A percentile compares a stretch with the other conserved stretches of the same genome.
These are phyloP conservation scores for Hipposideros larvatus DNA, from an alignment of 2,797 vertebrate genomes.

Conservation along the genomic window DNA sequence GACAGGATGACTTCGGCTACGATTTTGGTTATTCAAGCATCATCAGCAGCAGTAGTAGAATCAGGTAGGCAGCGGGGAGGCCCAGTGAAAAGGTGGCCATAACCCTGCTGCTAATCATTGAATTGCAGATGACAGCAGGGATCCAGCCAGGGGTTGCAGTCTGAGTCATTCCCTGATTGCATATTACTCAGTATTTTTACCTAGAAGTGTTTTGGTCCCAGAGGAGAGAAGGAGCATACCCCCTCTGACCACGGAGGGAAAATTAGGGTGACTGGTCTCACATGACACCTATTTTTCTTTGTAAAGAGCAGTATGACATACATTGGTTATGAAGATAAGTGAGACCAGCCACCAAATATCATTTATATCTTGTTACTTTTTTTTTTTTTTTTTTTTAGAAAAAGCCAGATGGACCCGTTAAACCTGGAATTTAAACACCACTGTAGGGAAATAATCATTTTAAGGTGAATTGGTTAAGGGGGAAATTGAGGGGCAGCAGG, in stretches of 20 bases:
- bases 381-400: background rate
- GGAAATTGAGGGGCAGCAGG: background rate
- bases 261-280: background rate
- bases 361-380: conserved; percentile 41
- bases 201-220: conserved; percentile 7
- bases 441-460: conserved; percentile 57
- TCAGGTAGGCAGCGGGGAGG: background rate
- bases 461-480: conserved; percentile 58
- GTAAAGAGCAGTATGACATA: background rate
- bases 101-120: conserved; percentile 10
- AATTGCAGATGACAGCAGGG: background rate
- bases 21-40: background rate
- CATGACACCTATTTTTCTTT: conserved; percentile 48
- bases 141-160: background rate
- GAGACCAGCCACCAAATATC: background rate
- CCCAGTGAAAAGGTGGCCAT: background rate
- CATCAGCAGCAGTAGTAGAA: background rate
- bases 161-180: conserved; percentile 30
- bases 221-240: background rate
- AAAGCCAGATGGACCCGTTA: conserved; percentile 17
- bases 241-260: background rate
- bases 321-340: conserved; percentile 64
- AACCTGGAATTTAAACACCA: conserved; percentile 53
- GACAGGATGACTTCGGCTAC: background rate
- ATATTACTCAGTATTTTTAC: conserved; percentile 39